Evolutionary conservation across 30 jellyfish, hydroid and myxozoan genomes (phyloP).

Genomic region (Pelagia noctiluca): DNA sequence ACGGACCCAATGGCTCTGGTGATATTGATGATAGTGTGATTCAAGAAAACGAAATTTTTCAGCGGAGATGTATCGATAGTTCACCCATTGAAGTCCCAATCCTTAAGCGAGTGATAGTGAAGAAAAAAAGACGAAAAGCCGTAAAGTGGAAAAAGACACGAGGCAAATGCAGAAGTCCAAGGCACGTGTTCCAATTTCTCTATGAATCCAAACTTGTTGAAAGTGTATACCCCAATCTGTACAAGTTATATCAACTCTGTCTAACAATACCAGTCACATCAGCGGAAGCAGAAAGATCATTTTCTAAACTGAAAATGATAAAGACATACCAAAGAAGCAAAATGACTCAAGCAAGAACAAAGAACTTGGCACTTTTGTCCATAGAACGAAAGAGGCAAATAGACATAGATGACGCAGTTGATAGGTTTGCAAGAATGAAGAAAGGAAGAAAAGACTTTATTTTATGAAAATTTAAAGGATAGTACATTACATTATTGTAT

Average conservation of each 20-base stretch:
- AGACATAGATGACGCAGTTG: background rate
- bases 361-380: conserved; percentile 5
- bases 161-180: conserved; percentile 5
- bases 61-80: background rate
- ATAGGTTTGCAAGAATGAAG: too few relatives aligned
- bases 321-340: conserved; percentile 1
- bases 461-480: too few relatives aligned
- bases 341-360: conserved; percentile 6
- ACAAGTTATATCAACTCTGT: conserved; percentile 18
- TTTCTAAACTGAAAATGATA: conserved; percentile 17
- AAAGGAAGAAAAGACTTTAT: too few relatives aligned
- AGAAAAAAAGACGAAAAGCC: background rate
- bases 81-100: conserved; percentile 11
- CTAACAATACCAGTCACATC: conserved; percentile 13
- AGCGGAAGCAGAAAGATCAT: conserved; percentile 17
- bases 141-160: background rate
- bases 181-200: conserved; percentile 6
- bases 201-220: conserved; percentile 5
- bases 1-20: conserved; percentile 11
- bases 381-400: background rate
- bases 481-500: too few relatives aligned
- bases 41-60: conserved; percentile 2
- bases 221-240: background rate
- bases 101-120: background rate
- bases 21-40: conserved; percentile 12